phyloP scores from a whole-genome alignment of 2,888 invertebrate genomes.

The Apamea monoglypha region DNA sequence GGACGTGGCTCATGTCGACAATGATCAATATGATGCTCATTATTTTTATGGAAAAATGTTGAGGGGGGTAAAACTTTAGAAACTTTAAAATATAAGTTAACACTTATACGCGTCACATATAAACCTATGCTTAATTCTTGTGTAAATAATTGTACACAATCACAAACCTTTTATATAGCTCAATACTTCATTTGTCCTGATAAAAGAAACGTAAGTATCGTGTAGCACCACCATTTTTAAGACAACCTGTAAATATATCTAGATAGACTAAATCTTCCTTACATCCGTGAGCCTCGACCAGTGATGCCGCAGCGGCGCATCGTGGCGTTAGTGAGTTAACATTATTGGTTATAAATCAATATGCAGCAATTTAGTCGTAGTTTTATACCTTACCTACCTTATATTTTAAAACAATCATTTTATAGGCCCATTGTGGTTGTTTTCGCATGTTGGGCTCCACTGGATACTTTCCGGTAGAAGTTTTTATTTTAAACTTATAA shows the following conservation, averaged over 20 bases:
- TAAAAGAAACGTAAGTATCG: slow-evolving; percentile 47
- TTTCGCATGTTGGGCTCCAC: background rate
- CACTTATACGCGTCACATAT: slow-evolving; percentile 27
- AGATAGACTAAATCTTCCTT: slow-evolving; percentile 27
- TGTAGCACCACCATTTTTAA: slow-evolving; percentile 61
- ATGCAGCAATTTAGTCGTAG: slow-evolving; percentile 10
- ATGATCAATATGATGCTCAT: slow-evolving; percentile 15
- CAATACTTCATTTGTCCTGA: slow-evolving; percentile 43
- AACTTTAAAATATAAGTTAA: slow-evolving; percentile 31
- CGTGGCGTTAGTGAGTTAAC: slow-evolving; percentile 12
- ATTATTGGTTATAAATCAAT: slow-evolving; percentile 14
- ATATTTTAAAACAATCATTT: background rate
- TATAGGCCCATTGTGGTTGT: slow-evolving; percentile 17
- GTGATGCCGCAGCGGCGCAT: background rate
- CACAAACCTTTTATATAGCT: slow-evolving; percentile 49
- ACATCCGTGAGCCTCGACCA: slow-evolving; percentile 3
- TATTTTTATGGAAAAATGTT: slow-evolving; percentile 21
- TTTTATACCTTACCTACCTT: background rate
- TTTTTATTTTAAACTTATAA: background rate
- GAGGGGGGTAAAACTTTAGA: slow-evolving; percentile 6
- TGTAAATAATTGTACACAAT: slow-evolving; percentile 46
- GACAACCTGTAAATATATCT: slow-evolving; percentile 50
- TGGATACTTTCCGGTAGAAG: slow-evolving; percentile 6
- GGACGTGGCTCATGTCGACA: slow-evolving; percentile 23
- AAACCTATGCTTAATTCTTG: slow-evolving; percentile 40